phyloP scores from a whole-genome alignment of 1,140 invertebrate genomes.

The Brachionus rubens region DNA sequence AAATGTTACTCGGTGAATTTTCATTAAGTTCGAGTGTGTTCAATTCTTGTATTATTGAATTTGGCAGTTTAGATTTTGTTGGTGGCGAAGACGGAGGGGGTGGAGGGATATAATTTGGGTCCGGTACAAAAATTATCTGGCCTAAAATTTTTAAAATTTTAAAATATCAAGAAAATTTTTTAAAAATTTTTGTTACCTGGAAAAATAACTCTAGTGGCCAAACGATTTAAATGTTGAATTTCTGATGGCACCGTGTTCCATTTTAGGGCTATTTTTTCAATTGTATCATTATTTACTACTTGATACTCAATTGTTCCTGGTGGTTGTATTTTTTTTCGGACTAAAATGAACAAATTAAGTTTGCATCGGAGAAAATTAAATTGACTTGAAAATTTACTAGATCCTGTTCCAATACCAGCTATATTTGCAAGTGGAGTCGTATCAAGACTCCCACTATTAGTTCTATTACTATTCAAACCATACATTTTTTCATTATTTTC shows the following conservation, averaged over 20 bases:
- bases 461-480: background rate
- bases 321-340: conserved; percentile 12
- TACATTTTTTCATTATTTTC: conserved; percentile 4
- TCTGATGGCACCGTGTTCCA: conserved; percentile 41
- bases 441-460: background rate
- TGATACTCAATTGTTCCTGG: conserved; percentile 31
- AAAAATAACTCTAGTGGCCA: conserved; percentile 38
- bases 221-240: conserved; percentile 36
- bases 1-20: background rate
- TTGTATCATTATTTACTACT: conserved; percentile 36
- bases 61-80: background rate
- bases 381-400: background rate
- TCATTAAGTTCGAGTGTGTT: background rate
- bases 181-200: background rate
- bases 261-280: conserved; percentile 42
- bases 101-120: conserved; percentile 27
- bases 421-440: background rate
- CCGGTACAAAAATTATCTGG: conserved; percentile 11
- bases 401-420: background rate
- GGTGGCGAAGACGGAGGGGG: background rate
- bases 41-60: conserved; percentile 19
- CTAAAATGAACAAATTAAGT: background rate
- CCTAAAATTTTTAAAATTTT: background rate
- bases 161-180: background rate
- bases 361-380: background rate